A percentile compares a stretch with the other conserved stretches of the same genome.
phyloP scores from a whole-genome alignment of 2,797 vertebrate genomes.

The Hyperoplus lanceolatus region DNA sequence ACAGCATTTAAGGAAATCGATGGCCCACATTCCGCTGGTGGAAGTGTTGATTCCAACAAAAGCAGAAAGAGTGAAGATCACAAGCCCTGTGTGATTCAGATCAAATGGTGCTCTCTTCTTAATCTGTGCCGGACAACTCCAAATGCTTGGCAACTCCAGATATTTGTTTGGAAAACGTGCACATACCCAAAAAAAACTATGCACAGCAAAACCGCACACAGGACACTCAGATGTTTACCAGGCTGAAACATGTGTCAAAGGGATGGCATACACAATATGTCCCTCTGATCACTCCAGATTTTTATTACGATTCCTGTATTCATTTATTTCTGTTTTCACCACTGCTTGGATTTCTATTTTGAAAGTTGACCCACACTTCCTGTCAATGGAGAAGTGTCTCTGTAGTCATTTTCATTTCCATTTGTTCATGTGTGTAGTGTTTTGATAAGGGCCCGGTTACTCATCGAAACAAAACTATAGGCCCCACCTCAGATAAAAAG shows the following conservation, averaged over 20 bases:
- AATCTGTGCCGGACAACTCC: neutral
- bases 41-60: neutral
- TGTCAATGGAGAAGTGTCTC: neutral
- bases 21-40: neutral
- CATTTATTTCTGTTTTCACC: neutral
- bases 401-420: neutral
- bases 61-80: conserved; percentile 1
- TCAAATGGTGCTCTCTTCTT: neutral
- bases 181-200: conserved; percentile 1
- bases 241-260: neutral
- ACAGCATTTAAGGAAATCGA: neutral
- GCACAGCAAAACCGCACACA: neutral
- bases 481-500: neutral
- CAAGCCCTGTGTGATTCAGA: neutral
- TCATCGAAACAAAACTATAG: no score
- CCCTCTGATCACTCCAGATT: conserved; percentile 1
- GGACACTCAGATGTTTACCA: conserved; percentile 27
- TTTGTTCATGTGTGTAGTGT: neutral
- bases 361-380: neutral
- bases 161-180: conserved; percentile 10
- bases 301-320: neutral
- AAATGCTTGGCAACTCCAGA: neutral
- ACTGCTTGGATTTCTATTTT: conserved; percentile 2
- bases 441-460: neutral
- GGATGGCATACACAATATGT: neutral